Base-by-base conservation (phyloP, 2,113 vertebrate species). In the Odocoileus hemionus region DNA sequence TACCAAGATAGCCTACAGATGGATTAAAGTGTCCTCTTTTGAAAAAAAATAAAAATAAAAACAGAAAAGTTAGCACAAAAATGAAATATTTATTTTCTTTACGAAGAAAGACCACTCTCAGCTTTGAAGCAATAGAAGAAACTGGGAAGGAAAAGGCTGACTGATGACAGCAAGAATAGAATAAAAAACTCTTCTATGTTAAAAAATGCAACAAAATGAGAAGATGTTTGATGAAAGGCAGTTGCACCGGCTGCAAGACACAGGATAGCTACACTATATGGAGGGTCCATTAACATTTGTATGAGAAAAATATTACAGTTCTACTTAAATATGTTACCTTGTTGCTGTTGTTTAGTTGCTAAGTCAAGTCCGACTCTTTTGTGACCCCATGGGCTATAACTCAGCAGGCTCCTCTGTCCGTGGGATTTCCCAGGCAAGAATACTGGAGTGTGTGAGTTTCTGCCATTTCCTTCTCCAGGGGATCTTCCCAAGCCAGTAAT, bases 81-180 rank as follows among this genome's bases (percentile, higher is more conserved):
- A 90, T 94, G 88, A 96, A 97, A 91, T 89, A 91, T 95, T 90
- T 95, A 95, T 86, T 76, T 83, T 67, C 85, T 95, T 88, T 80
- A 45, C 2, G 2, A 86, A 97, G 83, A 84, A 95, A 92, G 84
- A 60, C 54, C 7, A 7, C 45, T 76, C 26, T 82, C 12, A 0
- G 26, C 92, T 97, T 88, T 88, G 87, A 95, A 88, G 67, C 15
- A 6, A 12, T 1, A 7, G 88, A 36, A 47, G 84, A 92, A 94
- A 47, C 26, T 16, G 17, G 36, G 13, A 30, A 92, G 89, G 90
- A 52, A 23, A 25, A 60, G n/a, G n/a, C 6, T 36, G 94, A 88
- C 16, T 23, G 74, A 26, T 30, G 64, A 57, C 23, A 78, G 76
- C 21, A 52, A 84, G 80, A 90, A 58, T 8, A 50, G 86, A 89